phyloP scores from a whole-genome alignment of 2,797 vertebrate genomes.

The Characodon lateralis region DNA sequence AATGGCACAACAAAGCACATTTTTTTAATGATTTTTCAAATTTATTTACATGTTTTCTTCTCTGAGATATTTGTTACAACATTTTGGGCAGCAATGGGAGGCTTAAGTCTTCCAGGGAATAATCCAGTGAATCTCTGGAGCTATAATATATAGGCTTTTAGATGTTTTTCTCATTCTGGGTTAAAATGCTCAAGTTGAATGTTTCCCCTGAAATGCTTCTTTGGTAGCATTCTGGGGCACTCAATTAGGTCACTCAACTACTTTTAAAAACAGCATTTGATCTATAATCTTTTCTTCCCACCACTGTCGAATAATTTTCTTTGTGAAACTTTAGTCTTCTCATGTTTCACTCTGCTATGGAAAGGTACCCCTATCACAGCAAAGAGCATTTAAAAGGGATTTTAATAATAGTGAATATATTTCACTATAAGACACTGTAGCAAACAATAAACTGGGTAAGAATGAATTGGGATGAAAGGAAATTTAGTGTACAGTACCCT shows the following conservation, averaged over 20 bases:
- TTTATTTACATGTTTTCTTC: background rate
- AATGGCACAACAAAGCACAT: background rate
- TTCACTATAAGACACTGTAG: background rate
- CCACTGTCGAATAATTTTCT: background rate
- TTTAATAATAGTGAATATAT: background rate
- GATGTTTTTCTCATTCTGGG: background rate
- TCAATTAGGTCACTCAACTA: background rate
- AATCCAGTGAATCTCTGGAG: background rate
- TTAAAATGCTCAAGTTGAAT: background rate
- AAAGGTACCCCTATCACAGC: background rate
- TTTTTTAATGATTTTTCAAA: background rate
- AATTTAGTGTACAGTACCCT: background rate
- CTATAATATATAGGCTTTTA: background rate
- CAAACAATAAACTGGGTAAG: background rate
- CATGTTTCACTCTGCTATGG: background rate
- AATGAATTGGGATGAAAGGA: background rate
- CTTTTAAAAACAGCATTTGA: background rate
- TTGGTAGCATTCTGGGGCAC: too few species aligned
- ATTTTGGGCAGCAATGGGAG: background rate
- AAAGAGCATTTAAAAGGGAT: background rate
- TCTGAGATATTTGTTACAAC: background rate
- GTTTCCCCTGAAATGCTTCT: background rate
- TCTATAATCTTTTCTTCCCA: background rate
- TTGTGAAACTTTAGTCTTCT: too few species aligned
- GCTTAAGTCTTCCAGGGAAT: background rate